phyloP scores from a whole-genome alignment of 2,888 invertebrate genomes.

The Drosophila subquinaria region DNA sequence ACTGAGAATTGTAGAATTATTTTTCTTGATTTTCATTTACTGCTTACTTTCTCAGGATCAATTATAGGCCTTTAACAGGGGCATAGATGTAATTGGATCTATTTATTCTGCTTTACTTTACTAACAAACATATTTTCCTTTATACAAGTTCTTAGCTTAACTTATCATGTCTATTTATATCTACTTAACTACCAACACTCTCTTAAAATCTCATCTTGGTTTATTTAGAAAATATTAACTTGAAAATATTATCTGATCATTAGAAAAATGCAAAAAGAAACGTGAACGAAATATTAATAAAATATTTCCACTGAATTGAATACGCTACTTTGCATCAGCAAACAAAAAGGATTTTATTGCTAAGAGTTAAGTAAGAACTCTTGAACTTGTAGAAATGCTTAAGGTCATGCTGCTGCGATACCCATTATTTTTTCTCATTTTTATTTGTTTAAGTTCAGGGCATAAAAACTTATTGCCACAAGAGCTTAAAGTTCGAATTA shows the following conservation, averaged over 20 bases:
- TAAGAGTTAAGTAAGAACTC: not conserved
- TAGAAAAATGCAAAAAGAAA: not conserved
- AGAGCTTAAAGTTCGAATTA: constrained; percentile 67
- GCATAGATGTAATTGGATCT: too few relatives aligned
- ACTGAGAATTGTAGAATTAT: too few relatives aligned
- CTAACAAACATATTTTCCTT: too few relatives aligned
- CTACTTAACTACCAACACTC: not conserved
- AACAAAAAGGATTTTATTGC: not conserved
- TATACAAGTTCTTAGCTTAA: too few relatives aligned
- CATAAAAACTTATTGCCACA: constrained; percentile 38
- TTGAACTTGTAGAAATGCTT: not conserved
- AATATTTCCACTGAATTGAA: not conserved
- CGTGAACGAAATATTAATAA: not conserved
- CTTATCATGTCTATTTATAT: not conserved
- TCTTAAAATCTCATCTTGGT: not conserved
- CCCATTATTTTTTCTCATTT: not conserved
- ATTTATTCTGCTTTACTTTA: not conserved
- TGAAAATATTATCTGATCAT: not conserved
- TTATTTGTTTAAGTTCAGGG: constrained; percentile 4
- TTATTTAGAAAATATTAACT: not conserved
- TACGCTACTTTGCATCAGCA: not conserved
- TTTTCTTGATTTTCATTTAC: too few relatives aligned
- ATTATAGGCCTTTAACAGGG: too few relatives aligned
- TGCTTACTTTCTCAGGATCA: too few relatives aligned
- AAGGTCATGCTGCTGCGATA: not conserved